These are phyloP conservation scores for Dioctria linearis DNA, from an alignment of 2,888 invertebrate genomes.

Conservation along the genomic window DNA sequence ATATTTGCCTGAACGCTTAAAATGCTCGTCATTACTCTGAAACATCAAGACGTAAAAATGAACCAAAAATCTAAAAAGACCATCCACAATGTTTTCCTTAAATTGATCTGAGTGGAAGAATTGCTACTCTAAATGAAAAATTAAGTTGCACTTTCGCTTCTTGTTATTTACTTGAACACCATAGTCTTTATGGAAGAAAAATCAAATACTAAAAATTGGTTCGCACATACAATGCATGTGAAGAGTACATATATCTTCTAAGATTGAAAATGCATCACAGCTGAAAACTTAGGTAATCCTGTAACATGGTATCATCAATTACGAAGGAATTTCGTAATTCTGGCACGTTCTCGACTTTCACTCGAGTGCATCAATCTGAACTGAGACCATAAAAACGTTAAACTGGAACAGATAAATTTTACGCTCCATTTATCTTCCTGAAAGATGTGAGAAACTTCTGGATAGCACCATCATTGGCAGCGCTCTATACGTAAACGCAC, in stretches of 20 bases:
- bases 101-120: too few species aligned
- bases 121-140: too few species aligned
- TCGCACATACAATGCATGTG: constrained; percentile 21
- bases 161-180: too few species aligned
- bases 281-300: constrained; percentile 45
- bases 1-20: too few species aligned
- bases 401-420: constrained; percentile 55
- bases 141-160: too few species aligned
- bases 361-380: constrained; percentile 53
- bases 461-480: constrained; percentile 47
- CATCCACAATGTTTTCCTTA: too few species aligned
- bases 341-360: constrained; percentile 52
- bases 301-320: constrained; percentile 51
- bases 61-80: too few species aligned
- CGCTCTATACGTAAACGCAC: constrained; percentile 39
- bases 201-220: too few species aligned
- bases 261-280: constrained; percentile 47
- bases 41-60: too few species aligned
- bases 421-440: constrained; percentile 54
- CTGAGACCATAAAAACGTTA: constrained; percentile 52
- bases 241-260: constrained; percentile 20
- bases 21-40: too few species aligned
- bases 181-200: too few species aligned
- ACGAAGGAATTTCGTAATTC: constrained; percentile 49
- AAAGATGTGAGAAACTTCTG: constrained; percentile 51